Evolutionary conservation across 2,888 invertebrate species (phyloP).

Genomic region (Sceliomorpha sp.): DNA sequence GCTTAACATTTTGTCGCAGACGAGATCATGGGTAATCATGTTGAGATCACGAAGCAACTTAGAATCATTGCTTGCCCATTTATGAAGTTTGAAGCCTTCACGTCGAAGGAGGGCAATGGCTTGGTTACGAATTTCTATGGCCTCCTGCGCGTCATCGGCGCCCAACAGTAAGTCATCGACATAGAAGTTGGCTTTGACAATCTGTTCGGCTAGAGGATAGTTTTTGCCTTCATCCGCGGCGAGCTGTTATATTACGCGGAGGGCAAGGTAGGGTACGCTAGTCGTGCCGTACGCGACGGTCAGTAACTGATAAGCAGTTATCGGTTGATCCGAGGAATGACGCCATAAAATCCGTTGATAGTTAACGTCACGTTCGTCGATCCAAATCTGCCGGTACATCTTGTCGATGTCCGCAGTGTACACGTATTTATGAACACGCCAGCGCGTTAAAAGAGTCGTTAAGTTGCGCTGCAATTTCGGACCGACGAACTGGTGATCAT

Average conservation of each 20-base stretch:
- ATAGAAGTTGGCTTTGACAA: neutral
- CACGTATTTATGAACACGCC: constrained; percentile 11
- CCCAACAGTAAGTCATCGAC: constrained; percentile 6
- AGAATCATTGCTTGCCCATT: constrained; percentile 1
- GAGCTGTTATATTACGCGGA: constrained; percentile 8
- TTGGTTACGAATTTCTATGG: neutral
- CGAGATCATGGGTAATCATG: neutral
- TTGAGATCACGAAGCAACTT: neutral
- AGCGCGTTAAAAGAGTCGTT: constrained; percentile 11
- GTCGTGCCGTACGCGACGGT: constrained; percentile 5
- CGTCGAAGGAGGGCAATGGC: neutral
- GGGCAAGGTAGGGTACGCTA: neutral
- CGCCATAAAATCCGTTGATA: constrained; percentile 17
- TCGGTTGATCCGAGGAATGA: neutral
- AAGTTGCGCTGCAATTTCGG: constrained; percentile 34
- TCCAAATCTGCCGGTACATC: constrained; percentile 18
- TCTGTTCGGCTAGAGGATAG: neutral
- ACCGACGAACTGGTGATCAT: constrained; percentile 24
- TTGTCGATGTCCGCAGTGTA: constrained; percentile 24
- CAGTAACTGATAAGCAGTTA: constrained; percentile 7
- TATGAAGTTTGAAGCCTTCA: constrained; percentile 1
- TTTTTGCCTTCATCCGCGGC: constrained; percentile 1
- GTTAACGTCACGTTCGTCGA: constrained; percentile 6
- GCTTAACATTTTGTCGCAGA: neutral
- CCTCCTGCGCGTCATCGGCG: neutral